These are phyloP conservation scores for Gryllus longicercus DNA, from an alignment of 2,888 invertebrate species.

Conservation along the genomic window DNA sequence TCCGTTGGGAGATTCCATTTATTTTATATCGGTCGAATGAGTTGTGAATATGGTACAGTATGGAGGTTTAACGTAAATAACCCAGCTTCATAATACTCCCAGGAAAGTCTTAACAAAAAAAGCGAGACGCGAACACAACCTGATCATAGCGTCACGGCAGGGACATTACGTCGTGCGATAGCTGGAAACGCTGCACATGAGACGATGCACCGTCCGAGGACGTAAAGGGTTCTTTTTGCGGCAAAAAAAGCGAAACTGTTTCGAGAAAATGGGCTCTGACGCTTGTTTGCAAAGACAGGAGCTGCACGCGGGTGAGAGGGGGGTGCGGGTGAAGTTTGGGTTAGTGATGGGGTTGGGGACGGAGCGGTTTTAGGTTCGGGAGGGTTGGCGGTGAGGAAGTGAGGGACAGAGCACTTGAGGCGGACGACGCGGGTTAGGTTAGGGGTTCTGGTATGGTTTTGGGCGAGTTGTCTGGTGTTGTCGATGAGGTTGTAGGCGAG, in stretches of 20 bases:
- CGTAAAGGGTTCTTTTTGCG: neutral
- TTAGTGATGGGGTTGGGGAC: no score
- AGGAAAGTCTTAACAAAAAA: neutral
- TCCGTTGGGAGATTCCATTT: neutral
- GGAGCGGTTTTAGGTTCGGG: no score
- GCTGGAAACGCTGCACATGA: neutral
- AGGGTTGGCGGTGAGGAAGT: no score
- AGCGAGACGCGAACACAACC: neutral
- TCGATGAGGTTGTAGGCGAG: no score
- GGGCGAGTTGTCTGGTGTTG: no score
- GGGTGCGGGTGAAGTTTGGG: no score
- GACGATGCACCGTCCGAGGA: neutral
- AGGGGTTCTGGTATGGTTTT: no score
- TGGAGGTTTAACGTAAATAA: neutral
- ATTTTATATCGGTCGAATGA: neutral
- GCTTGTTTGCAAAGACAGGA: neutral
- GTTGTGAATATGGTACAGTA: conserved; percentile 10
- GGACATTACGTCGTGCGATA: no score
- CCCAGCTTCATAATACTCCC: neutral
- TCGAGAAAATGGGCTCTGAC: neutral
- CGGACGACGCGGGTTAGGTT: no score
- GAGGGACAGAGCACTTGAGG: no score
- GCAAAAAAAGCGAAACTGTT: neutral
- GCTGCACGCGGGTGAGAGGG: no score
- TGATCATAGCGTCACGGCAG: no score